These are phyloP conservation scores for Oceanodroma leucorhoa DNA, from an alignment of 2,797 vertebrate genomes.

Conservation along the genomic window DNA sequence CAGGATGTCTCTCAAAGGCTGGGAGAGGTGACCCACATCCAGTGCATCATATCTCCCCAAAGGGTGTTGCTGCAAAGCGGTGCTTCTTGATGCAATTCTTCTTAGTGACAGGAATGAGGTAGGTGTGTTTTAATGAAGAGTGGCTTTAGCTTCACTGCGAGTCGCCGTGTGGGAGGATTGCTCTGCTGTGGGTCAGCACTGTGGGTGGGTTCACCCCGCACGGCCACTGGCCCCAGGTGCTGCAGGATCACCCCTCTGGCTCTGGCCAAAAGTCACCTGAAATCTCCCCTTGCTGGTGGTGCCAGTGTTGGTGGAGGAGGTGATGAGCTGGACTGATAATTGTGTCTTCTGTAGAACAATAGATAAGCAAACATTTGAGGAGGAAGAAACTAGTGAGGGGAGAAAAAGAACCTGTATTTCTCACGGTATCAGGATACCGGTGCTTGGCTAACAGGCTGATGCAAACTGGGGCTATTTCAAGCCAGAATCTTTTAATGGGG, in stretches of 20 bases:
- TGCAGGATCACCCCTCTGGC: background rate
- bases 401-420: background rate
- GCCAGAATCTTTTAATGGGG: background rate
- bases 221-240: fast-evolving
- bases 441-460: background rate
- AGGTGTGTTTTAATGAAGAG: background rate
- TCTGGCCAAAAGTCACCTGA: background rate
- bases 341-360: background rate
- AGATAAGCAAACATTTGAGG: background rate
- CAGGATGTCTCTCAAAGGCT: background rate
- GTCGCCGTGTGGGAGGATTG: background rate
- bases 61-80: background rate
- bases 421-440: background rate
- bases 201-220: background rate
- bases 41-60: background rate
- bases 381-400: background rate
- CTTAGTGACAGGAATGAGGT: background rate
- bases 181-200: background rate
- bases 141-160: background rate
- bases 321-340: background rate
- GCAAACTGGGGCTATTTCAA: background rate
- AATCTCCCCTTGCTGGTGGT: background rate
- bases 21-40: background rate
- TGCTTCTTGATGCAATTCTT: background rate
- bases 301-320: background rate